Evolutionary conservation across 2,888 invertebrate genomes (phyloP).

Genomic region (Caenorhabditis doughertyi): DNA sequence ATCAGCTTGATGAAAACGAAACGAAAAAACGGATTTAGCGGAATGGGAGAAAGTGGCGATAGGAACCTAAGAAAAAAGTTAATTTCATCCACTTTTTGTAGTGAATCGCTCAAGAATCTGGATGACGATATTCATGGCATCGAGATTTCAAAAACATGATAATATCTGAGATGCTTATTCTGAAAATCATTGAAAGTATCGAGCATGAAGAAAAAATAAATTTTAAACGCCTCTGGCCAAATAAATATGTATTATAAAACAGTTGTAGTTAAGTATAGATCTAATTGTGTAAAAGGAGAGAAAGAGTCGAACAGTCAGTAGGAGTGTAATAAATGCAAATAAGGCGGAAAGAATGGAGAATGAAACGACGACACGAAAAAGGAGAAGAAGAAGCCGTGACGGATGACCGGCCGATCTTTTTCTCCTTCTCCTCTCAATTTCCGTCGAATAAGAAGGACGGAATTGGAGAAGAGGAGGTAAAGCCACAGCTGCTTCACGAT

Average conservation of each 20-base stretch:
- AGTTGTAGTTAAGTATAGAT: too few species aligned
- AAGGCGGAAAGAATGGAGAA: not conserved
- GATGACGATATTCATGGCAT: too few species aligned
- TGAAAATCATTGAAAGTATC: too few species aligned
- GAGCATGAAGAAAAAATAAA: too few species aligned
- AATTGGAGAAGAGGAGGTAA: not conserved
- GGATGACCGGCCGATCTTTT: constrained; percentile 19
- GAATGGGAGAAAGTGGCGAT: not conserved
- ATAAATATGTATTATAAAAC: too few species aligned
- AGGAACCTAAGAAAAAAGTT: not conserved
- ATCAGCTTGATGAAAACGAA: not conserved
- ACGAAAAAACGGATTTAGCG: constrained; percentile 3
- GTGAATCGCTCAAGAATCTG: too few species aligned
- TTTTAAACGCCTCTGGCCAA: too few species aligned
- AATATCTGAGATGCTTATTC: too few species aligned
- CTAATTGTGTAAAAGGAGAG: not conserved
- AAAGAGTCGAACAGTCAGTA: constrained; percentile 13
- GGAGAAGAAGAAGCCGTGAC: constrained; percentile 17
- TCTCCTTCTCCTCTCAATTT: constrained; percentile 47
- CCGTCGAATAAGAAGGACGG: constrained; percentile 14
- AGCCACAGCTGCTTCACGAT: constrained; percentile 10
- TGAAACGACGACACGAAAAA: not conserved
- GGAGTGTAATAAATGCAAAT: constrained; percentile 43
- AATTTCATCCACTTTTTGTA: not conserved
- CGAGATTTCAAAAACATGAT: too few species aligned